Percentiles rank a stretch among this genome's conserved stretches.
Conservation (phyloP, 2,888 invertebrate species). For the Cenopis cana region DNA sequence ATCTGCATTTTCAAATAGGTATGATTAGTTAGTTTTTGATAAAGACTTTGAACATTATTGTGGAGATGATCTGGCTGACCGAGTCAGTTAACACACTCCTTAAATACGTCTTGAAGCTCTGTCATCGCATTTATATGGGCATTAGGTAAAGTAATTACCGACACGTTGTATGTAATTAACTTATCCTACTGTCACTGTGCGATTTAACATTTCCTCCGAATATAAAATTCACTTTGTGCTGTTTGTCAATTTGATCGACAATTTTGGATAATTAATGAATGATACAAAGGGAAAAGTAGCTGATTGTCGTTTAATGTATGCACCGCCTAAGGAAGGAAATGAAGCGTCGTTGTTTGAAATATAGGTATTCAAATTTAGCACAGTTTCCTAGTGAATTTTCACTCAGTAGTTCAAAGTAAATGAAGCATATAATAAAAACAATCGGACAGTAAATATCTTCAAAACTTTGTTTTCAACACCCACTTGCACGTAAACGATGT, state of each 20-base stretch:
- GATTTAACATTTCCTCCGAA: constrained; percentile 9
- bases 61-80: background rate
- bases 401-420: background rate
- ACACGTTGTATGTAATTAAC: constrained; percentile 27
- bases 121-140: background rate
- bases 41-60: background rate
- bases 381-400: no score
- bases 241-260: constrained; percentile 30
- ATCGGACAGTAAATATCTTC: background rate
- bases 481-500: background rate
- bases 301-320: constrained; percentile 23
- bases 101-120: constrained; percentile 5
- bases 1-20: constrained; percentile 26
- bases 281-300: constrained; percentile 11
- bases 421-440: background rate
- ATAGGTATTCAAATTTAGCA: background rate
- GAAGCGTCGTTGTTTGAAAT: constrained; percentile 7
- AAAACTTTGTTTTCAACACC: background rate
- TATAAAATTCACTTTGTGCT: constrained; percentile 38
- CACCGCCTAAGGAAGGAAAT: constrained; percentile 3
- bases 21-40: background rate
- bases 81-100: constrained; percentile 18
- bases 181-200: constrained; percentile 13
- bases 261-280: constrained; percentile 40
- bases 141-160: constrained; percentile 10